These are phyloP conservation scores for Salvelinus namaycush DNA, from an alignment of 2,113 vertebrate species.

Conservation along the genomic window DNA sequence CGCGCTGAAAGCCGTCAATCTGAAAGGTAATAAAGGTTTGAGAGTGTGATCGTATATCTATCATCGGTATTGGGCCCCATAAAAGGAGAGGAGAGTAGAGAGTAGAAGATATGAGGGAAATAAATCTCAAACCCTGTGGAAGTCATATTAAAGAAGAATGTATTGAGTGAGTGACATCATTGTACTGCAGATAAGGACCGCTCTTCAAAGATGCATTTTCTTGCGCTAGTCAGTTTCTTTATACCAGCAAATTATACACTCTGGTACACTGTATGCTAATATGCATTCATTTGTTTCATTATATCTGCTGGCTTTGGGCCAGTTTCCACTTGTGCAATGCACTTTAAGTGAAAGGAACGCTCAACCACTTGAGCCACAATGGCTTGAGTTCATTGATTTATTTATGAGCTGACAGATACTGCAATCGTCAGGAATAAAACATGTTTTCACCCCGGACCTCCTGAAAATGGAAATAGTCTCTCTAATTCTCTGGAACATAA, in stretches of 20 bases:
- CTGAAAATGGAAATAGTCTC: too few species aligned
- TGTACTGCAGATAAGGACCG: too few species aligned
- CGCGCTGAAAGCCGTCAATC: background rate
- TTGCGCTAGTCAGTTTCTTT: too few species aligned
- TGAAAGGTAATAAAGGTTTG: background rate
- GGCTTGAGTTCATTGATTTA: background rate
- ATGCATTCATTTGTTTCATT: background rate
- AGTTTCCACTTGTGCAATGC: background rate
- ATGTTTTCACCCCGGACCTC: too few species aligned
- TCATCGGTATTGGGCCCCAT: background rate
- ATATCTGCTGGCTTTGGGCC: background rate
- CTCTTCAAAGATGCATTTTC: too few species aligned
- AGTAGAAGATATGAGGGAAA: background rate
- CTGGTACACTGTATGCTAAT: background rate
- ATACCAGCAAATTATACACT: too few species aligned
- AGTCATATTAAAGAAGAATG: background rate
- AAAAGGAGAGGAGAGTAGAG: background rate
- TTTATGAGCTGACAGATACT: too few species aligned
- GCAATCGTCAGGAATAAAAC: too few species aligned
- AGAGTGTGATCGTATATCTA: background rate
- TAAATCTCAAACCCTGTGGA: background rate
- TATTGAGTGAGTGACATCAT: background rate
- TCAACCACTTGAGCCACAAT: background rate
- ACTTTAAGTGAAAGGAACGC: background rate
- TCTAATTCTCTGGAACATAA: too few species aligned